Evolutionary conservation across 2,888 invertebrate genomes (phyloP).

Genomic region (Hirtodrosophila alboralis): DNA sequence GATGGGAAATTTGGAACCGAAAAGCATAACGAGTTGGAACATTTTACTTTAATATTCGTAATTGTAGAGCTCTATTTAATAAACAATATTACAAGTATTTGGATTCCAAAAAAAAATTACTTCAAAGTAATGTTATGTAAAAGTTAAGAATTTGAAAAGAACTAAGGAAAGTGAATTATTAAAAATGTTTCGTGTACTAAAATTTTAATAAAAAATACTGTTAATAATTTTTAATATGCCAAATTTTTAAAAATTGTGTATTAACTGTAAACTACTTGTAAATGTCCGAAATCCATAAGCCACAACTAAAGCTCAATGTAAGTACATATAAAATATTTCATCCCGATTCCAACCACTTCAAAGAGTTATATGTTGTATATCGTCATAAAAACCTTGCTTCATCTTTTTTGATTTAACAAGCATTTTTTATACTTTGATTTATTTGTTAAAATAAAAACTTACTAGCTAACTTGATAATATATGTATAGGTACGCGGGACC

Average conservation of each 20-base stretch:
- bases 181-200: neutral
- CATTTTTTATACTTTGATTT: conserved; percentile 20
- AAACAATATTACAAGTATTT: too few species aligned
- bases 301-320: conserved; percentile 5
- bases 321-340: conserved; percentile 2
- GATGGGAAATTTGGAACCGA: too few species aligned
- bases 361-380: conserved; percentile 4
- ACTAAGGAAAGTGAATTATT: too few species aligned
- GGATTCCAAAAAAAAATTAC: too few species aligned
- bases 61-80: too few species aligned
- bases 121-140: too few species aligned
- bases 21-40: too few species aligned
- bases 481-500: conserved; percentile 21
- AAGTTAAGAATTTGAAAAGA: too few species aligned
- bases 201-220: neutral
- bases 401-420: neutral
- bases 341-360: conserved; percentile 10
- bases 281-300: neutral
- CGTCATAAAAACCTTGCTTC: conserved; percentile 7
- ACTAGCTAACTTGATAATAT: conserved; percentile 24
- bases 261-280: neutral
- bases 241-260: neutral
- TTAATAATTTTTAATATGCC: neutral
- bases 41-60: too few species aligned
- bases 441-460: conserved; percentile 24